Conservation (phyloP, 2,797 vertebrate species). For the Spondyliosoma cantharus region DNA sequence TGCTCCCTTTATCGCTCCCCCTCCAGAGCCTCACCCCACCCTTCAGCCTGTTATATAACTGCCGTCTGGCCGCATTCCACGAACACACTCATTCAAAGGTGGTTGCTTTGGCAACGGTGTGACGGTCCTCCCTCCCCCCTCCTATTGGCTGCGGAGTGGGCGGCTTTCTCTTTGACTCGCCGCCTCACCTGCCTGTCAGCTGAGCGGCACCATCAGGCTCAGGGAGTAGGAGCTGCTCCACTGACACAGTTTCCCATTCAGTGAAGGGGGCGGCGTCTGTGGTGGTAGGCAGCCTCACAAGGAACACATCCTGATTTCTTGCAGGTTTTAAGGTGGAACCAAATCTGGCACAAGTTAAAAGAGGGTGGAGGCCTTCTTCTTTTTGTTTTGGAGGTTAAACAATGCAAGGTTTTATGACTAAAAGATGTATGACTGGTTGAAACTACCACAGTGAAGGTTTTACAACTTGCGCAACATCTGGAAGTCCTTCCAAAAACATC, state of each 20-base stretch:
- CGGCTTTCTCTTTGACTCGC: constrained; percentile 65
- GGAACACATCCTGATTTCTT: constrained; percentile 71
- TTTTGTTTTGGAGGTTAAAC: constrained; percentile 42
- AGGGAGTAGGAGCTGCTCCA: constrained; percentile 80
- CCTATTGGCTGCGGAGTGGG: constrained; percentile 67
- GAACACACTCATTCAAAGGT: constrained; percentile 83
- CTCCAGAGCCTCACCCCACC: constrained; percentile 69
- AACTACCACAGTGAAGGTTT: constrained; percentile 8
- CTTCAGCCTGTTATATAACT: constrained; percentile 85
- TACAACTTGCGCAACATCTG: constrained; percentile 61
- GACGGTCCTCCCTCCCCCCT: constrained; percentile 60
- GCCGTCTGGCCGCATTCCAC: constrained; percentile 84
- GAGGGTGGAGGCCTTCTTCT: background rate
- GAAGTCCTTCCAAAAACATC: constrained; percentile 50
- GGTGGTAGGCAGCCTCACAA: constrained; percentile 55
- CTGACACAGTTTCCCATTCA: constrained; percentile 85
- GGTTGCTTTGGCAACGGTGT: constrained; percentile 81
- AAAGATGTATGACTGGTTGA: constrained; percentile 28
- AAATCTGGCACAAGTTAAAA: constrained; percentile 49
- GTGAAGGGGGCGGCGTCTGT: constrained; percentile 50
- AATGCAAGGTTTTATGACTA: constrained; percentile 42
- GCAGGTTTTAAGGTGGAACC: constrained; percentile 73
- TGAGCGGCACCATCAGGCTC: constrained; percentile 70
- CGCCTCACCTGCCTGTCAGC: constrained; percentile 77
- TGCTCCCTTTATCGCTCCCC: constrained; percentile 70